Evolutionary conservation across 2,113 vertebrate genomes (phyloP), one percentile per base, ranked within the genome.

Genomic region (Cathartes aura): DNA sequence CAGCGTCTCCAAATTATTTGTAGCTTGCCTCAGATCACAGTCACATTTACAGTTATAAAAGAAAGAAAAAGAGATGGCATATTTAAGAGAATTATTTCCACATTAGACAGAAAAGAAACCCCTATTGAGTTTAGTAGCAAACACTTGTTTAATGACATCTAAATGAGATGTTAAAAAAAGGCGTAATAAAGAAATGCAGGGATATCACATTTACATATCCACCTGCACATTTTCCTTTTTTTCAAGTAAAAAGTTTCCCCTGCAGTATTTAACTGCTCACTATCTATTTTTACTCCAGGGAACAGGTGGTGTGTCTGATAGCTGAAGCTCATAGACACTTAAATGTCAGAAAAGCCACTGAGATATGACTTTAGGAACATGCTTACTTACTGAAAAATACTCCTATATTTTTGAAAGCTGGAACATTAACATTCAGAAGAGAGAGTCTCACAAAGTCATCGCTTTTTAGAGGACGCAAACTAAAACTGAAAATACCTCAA

Each of bases 221-320:
- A 43, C 38, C 36, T 8, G 1, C 55, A 27, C 34, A 26, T 38
- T 26, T 74, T 42, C 24, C 59, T 70, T 67, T 62, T 79, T 40
- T 21, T 11, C 7, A 79, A 84, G 55, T 29, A 59, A 64, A 56
- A 79, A 15, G 8, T 79, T 91, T 79, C 45, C 36, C 29, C 50
- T 88, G 53, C 50, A 58, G 8, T 53, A 85, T 59, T 90, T 73
- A 76, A 82, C n/a, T 56, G 29, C 60, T 91, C 38, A 32, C 42
- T 43, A 34, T 73, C 89, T 79, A 70, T 72, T 97, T 97, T 97
- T 95, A 88, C 48, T 66, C 36, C 42, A 86, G 47, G 56, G 48
- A 93, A 76, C 91, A 95, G 92, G 86, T 94, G 94, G 47, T 38
- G 10, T 72, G 56, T 83, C 83, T 79, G 64, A 80, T n/a, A 92